Base-by-base conservation (phyloP, 2,888 invertebrate genomes). In the Julus scandinavius region DNA sequence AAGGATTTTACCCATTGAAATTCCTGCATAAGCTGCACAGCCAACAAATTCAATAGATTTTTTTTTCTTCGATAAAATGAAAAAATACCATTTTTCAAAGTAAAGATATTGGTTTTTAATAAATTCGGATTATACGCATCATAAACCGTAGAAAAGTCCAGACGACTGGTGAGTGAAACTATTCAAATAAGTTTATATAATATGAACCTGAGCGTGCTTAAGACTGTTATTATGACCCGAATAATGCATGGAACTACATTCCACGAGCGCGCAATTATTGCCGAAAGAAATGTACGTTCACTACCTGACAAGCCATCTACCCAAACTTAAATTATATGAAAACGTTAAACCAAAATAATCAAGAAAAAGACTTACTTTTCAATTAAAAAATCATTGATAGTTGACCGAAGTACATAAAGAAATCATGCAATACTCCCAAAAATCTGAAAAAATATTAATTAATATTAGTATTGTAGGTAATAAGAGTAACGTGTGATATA, bases 81-180 rank as follows among this genome's bases (percentile, higher is more conserved):
- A 72, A 29, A 20, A 72, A 72, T 72, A 17, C 63, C 17, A 29
- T 72, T 72, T 72, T 29, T 5, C 63, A 72, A 72, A 7, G 63
- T 72, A 72, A 72, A 20, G 63, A 72, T 20, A 72, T 72, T 72
- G 63, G 20, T 72, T 72, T 17, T 72, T 72, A 20, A 72, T 72
- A 6, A 72, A 20, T 20, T 72, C 20, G 63, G 63, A 72, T 72
- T n/a, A 17, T n/a, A n/a, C 58, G 58, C 17, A 58, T 15, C 58
- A n/a, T 1, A 20, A 20, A n/a, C 1, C 63, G 11, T 5, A 20
- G 63, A 72, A 3, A 7, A 20, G 63, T 72, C 63, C 63, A 72
- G 63, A 72, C 1, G 15, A 58, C 63, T 7, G 20, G 63, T 20
- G 63, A 72, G 63, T 72, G 20, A 6, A 72, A 72, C 20, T 7